Base-by-base conservation (phyloP, 2,888 invertebrate species). In the Drosophila meridiana region DNA sequence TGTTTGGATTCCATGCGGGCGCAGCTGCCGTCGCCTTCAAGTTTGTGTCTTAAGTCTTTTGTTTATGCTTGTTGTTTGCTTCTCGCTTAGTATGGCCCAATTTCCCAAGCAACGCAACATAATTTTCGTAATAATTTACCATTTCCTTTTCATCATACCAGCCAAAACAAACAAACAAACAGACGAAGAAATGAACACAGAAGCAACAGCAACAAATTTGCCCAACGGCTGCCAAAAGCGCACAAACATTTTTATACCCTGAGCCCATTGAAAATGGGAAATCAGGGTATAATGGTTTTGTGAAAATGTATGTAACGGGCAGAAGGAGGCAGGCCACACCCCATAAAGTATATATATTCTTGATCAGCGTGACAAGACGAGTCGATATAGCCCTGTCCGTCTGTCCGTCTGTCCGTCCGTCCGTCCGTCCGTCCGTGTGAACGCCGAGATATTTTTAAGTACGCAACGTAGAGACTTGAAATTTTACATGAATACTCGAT, bases 11-110 rank as follows among this genome's bases (percentile, higher is more conserved):
- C 40, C 58, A 76, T 78, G 70, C 74, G 83, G 64, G 68, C 67
- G 47, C 67, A 65, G 74, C 60, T 78, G 72, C 40, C 63, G 53
- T 45, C 30, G 52, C 69, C 43, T 69, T 50, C 60, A 32, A 74
- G 83, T 81, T 83, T 79, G 82, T 72, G 73, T 76, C 82, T 76
- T 81, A 63, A 81, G 79, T 83, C 84, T 81, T 81, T 84, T 79
- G 78, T 82, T 55, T 38, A 38, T 47, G 47, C 6, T 47, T 47
- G 20, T 58, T 60, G 43, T 62, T 61, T 72, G 42, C 64, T 76
- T 72, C 77, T 72, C 57, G 63, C 64, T 61, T 26, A 61, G 28
- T 47, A 42, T 75, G 72, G 38, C 70, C 78, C 65, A 76, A 71
- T 79, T 83, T 83, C 74, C 65, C 71, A 76, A 70, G 72, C 69